Base-by-base conservation (phyloP, 1,140 invertebrate species). In the Bombus turneri region DNA sequence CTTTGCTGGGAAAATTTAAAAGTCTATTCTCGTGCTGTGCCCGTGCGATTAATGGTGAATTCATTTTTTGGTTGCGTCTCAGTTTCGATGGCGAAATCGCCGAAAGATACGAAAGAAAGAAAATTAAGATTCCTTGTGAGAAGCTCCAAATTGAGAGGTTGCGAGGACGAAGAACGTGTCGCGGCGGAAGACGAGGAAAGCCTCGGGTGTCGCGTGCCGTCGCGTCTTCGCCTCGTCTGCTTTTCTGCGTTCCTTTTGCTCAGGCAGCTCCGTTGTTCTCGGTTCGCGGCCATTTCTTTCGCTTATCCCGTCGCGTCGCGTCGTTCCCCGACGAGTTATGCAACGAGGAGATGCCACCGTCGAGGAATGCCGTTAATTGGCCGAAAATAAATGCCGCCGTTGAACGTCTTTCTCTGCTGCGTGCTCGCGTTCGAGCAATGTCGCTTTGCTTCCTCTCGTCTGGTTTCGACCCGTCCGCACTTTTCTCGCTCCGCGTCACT, bases 351-450 rank as follows among this genome's bases (percentile, higher is more conserved):
- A 91, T 91, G 91, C 93, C 93, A 91, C 90, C 78, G 92, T 91
- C 92, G 91, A 73, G 93, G 91, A 93, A 94, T 93, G 92, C 82
- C 87, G 91, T 90, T 94, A 93, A 94, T 94, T 94, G 92, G 91
- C 92, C 93, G 90, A 93, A 94, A 94, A 93, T 94, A 93, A 94
- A 94, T 94, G 91, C 86, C 86, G 87, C 81, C 86, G 88, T 89
- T 90, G 86, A 90, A 86, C 74, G 87, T 71, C 85, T 74, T 74
- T 79, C 59, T 75, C 72, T 62, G 31, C 18, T 75, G 57, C 41
- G 34, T 5, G n/a, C 28, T 80, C 75, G 47, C 31, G 18, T 34
- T 34, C 31, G n/a, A 64, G 13, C 15, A 18, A 25, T 41, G 41
- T 75, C 43, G 28, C 41, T 34, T 31, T 5, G 9, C 15, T 9